Evolutionary conservation across 2,797 vertebrate genomes (phyloP).

Genomic region (Spinus olivaceus): DNA sequence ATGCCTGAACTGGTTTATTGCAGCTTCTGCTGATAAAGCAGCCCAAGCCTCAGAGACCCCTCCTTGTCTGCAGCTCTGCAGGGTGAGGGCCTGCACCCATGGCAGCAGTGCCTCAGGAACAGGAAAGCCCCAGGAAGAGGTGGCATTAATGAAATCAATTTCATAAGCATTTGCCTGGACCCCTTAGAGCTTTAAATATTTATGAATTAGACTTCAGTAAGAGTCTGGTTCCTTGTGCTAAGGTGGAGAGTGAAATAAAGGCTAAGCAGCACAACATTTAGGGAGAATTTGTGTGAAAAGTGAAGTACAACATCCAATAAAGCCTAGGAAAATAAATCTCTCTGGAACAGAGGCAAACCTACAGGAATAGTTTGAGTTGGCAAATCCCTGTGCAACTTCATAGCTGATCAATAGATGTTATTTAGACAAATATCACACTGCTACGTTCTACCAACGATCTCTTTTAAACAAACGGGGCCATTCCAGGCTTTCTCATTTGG

Average conservation of each 20-base stretch:
- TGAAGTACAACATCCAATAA: neutral
- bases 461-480: neutral
- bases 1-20: neutral
- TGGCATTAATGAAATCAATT: neutral
- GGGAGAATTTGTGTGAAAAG: neutral
- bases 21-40: neutral
- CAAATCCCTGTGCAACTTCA: neutral
- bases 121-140: neutral
- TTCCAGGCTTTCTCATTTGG: neutral
- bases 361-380: neutral
- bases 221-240: neutral
- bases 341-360: neutral
- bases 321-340: constrained; percentile 1
- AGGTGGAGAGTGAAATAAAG: neutral
- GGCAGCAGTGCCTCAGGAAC: neutral
- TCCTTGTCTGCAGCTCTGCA: neutral
- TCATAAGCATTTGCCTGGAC: neutral
- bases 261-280: neutral
- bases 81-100: neutral
- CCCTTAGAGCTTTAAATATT: neutral
- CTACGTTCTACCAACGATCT: neutral
- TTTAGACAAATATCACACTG: neutral
- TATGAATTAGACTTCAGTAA: neutral
- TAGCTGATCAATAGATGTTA: neutral
- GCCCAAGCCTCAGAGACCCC: neutral